phyloP scores from a whole-genome alignment of 2,113 vertebrate genomes.

The Argyrosomus japonicus region DNA sequence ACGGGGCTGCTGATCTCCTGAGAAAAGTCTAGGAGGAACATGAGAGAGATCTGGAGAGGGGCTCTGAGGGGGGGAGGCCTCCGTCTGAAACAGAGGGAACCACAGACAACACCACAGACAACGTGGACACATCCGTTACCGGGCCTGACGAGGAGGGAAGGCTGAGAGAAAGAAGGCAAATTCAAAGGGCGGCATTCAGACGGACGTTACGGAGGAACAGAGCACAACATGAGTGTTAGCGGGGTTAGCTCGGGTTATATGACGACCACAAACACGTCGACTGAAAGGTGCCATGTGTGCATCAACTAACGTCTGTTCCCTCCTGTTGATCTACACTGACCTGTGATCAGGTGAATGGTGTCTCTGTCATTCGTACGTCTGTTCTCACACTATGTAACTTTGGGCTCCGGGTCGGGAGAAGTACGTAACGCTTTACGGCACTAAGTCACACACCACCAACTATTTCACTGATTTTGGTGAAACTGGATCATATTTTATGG shows the following conservation, averaged over 20 bases:
- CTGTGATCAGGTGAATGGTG: too few species aligned
- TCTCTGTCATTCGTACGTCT: too few species aligned
- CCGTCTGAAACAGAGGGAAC: constrained; percentile 91
- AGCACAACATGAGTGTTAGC: constrained; percentile 41
- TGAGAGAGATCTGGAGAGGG: constrained; percentile 86
- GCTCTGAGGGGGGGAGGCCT: constrained; percentile 80
- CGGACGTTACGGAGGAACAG: constrained; percentile 10
- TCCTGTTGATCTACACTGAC: too few species aligned
- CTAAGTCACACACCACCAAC: too few species aligned
- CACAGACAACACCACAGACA: constrained; percentile 82
- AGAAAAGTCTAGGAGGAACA: constrained; percentile 77
- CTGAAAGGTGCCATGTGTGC: constrained; percentile 35
- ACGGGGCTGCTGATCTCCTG: constrained; percentile 38
- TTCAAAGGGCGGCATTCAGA: constrained; percentile 12
- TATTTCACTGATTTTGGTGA: too few species aligned
- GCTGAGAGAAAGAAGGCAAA: neutral
- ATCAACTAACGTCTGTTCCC: neutral
- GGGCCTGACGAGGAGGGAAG: constrained; percentile 21
- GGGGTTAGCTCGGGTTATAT: neutral
- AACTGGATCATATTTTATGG: too few species aligned
- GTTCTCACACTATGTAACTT: too few species aligned
- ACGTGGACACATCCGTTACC: constrained; percentile 64
- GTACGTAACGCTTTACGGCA: too few species aligned
- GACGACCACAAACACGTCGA: neutral
- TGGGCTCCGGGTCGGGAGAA: too few species aligned